Base-by-base conservation (phyloP, 2,797 vertebrate species). In the Taenioides sp. region DNA sequence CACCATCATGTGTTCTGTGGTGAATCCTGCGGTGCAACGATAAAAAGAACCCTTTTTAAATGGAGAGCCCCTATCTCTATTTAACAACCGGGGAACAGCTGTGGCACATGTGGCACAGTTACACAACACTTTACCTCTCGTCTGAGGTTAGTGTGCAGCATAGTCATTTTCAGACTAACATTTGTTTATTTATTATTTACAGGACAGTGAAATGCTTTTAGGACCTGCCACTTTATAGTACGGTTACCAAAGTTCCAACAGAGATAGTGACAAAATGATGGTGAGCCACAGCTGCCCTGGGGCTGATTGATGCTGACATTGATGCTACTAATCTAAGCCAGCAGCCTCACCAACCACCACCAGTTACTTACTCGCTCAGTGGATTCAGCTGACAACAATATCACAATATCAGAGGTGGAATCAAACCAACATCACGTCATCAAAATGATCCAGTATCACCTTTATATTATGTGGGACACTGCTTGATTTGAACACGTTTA, bases 71-170 rank as follows among this genome's bases (percentile, higher is more conserved):
- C 49, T 79, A 81, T 79, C 61, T 69, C 49, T 57, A 58, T 71
- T 80, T 80, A 89, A 82, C 58, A 88, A 80, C 74, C 58, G 34
- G 20, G 16, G 22, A 65, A 76, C 87, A 92, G 87, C 84, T 92
- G 90, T 73, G 61, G 67, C 71, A 81, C 89, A 91, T 84, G 77
- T 91, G 90, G 77, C 71, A 60, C 18, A 54, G 76, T 88, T 88
- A 78, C 71, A 69, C 64, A 87, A 83, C 76, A 71, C 81, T 61
- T 74, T 75, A 70, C 86, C 82, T 74, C 79, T 74, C 65, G 62
- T 77, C 79, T 67, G 81, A 90, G 80, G 79, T 85, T 70, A 43
- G 7, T 22, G 20, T 63, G 9, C 20, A 65, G 62, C n/a, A 7
- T 17, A 5, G 40, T 1, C 12, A 55, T 60, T 52, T 73, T 50